Conservation (phyloP, 2,113 vertebrate genomes). For the Myotis yumanensis region DNA sequence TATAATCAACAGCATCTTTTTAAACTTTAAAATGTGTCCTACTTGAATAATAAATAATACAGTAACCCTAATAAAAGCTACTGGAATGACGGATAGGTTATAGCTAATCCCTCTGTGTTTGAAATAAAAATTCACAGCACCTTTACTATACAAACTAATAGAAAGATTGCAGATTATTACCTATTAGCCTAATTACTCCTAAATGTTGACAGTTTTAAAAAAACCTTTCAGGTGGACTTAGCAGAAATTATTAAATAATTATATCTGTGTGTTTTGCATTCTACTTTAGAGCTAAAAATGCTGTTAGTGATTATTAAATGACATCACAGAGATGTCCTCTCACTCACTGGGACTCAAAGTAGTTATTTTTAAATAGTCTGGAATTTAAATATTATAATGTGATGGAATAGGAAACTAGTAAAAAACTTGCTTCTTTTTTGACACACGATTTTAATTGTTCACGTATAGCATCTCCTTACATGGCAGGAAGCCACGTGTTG, state of each 20-base stretch:
- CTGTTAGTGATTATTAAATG: background rate
- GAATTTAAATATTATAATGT: slow-evolving; percentile 50
- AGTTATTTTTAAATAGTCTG: background rate
- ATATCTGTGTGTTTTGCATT: background rate
- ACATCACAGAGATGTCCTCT: background rate
- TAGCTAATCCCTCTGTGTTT: background rate
- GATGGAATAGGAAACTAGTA: slow-evolving; percentile 35
- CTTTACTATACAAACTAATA: background rate
- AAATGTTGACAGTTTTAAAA: slow-evolving; percentile 5
- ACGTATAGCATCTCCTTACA: slow-evolving; percentile 32
- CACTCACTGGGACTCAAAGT: background rate
- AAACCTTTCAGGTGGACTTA: background rate
- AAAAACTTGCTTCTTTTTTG: slow-evolving; percentile 25
- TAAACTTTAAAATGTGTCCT: background rate
- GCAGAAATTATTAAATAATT: background rate
- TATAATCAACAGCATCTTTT: background rate
- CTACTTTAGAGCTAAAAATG: background rate
- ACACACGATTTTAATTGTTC: slow-evolving; percentile 59
- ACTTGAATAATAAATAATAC: background rate
- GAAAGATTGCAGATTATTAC: background rate
- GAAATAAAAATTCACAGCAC: background rate
- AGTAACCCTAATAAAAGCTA: background rate
- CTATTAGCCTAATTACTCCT: background rate
- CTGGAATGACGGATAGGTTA: background rate
- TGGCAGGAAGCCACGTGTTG: background rate